Base-by-base conservation (phyloP, 2,113 vertebrate genomes). In the Ranitomeya variabilis region DNA sequence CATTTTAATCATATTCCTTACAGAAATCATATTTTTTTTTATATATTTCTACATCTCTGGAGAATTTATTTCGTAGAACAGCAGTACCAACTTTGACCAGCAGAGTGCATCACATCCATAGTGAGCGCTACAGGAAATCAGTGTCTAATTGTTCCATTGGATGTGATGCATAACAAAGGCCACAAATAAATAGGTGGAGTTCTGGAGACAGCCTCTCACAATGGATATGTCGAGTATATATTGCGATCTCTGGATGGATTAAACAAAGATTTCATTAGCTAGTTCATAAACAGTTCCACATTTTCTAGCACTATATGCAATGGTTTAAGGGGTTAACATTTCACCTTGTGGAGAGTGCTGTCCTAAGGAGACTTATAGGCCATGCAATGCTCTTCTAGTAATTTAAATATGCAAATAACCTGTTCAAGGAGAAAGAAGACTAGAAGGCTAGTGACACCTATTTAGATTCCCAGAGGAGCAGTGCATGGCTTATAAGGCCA, bases 21-120 rank as follows among this genome's bases (percentile, higher is more conserved):
- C 10, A 71, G 2, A 31, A 37, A 16, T 37, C 13, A 37, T 31
- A 16, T 37, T 37, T 37, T 14, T 73, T 31, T 31, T 31, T 1
- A 73, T 37, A 15, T 37, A 73, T 21, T 71, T 74, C 11, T 52
- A 76, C 37, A 76, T 45, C 14, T 12, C 11, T 26, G n/a, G 9
- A 23, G 10, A 21, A 6, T 66, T 9, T n/a, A 6, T 66, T 9
- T n/a, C 64, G 21, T 12, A 55, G 9, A 57, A 21, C 71, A 55
- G 80, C 87, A 88, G 16, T 84, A 57, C 80, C 59, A 31, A 15
- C 60, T 21, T 54, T 76, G 26, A 57, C 78, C 80, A 84, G 54
- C 80, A 88, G 80, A 76, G 87, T 81, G 80, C 71, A 84, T 88
- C 57, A 78, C 26, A 31, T 59, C 45, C 87, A 67, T 62, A 88